Percentiles rank a stretch among this genome's conserved stretches.
phyloP scores from a whole-genome alignment of 2,797 vertebrate genomes.

The Gobio occitaniae region DNA sequence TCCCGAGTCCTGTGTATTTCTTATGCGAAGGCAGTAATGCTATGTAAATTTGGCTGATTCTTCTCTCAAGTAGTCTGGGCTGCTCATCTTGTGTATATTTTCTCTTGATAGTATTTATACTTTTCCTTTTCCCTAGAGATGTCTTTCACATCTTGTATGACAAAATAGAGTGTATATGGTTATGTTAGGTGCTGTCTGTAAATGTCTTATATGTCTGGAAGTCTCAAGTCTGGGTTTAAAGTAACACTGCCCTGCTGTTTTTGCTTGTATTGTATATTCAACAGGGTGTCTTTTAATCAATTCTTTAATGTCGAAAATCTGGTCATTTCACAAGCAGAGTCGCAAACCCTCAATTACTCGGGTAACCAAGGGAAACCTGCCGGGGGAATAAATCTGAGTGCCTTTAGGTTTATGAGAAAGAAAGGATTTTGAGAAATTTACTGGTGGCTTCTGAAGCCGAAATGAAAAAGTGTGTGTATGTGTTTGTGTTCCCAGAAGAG shows the following conservation, averaged over 20 bases:
- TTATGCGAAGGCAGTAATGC: constrained; percentile 43
- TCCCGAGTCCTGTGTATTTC: constrained; percentile 21
- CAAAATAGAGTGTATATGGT: background rate
- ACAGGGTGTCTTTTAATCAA: constrained; percentile 39
- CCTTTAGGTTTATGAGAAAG: constrained; percentile 54
- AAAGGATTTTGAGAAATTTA: constrained; percentile 48
- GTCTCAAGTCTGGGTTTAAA: constrained; percentile 13
- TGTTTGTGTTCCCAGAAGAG: constrained; percentile 45
- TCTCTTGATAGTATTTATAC: constrained; percentile 30
- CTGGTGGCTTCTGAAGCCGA: constrained; percentile 56
- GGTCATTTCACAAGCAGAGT: constrained; percentile 53
- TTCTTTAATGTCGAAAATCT: constrained; percentile 32
- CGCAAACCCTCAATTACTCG: constrained; percentile 57
- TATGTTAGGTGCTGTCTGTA: constrained; percentile 14
- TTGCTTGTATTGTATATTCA: constrained; percentile 37
- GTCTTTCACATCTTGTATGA: constrained; percentile 18
- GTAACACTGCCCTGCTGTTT: constrained; percentile 7
- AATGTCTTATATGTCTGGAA: constrained; percentile 20
- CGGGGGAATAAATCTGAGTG: constrained; percentile 45
- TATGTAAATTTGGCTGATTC: constrained; percentile 45
- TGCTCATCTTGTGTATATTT: constrained; percentile 32
- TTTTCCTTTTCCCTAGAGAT: constrained; percentile 24
- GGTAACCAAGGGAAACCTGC: constrained; percentile 57
- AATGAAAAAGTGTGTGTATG: constrained; percentile 54
- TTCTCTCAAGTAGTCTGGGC: constrained; percentile 28